Percentiles rank a stretch among this genome's conserved stretches.
Conservation (phyloP, 1,140 invertebrate genomes). For the Heliconius hewitsoni region DNA sequence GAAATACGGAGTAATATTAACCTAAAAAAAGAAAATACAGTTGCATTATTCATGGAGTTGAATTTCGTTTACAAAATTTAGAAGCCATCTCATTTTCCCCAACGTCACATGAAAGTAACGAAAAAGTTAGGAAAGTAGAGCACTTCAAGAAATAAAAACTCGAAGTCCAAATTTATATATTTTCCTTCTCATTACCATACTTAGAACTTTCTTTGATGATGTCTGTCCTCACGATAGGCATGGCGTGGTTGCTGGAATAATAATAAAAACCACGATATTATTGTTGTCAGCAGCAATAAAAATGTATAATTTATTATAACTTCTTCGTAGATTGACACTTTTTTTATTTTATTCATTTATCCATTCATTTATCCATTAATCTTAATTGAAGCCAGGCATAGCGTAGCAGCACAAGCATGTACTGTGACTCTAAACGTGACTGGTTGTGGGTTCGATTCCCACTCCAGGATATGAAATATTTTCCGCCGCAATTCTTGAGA, state of each 20-base stretch:
- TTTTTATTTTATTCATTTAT: no score
- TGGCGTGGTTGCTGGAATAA: neutral
- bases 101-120: neutral
- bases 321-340: neutral
- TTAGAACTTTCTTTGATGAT: slow-evolving; percentile 2
- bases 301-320: neutral
- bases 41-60: neutral
- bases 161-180: neutral
- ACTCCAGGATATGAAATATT: no score
- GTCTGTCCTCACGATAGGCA: neutral
- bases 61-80: neutral
- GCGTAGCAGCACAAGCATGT: no score
- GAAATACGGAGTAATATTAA: neutral
- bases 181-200: slow-evolving; percentile 9
- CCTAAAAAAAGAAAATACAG: neutral
- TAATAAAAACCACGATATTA: neutral
- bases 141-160: slow-evolving; percentile 17
- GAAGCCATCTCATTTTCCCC: neutral
- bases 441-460: no score
- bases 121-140: slow-evolving; percentile 2
- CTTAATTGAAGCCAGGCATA: no score
- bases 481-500: no score
- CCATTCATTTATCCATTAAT: no score
- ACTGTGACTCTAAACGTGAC: no score
- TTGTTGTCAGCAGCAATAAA: neutral